phyloP scores from a whole-genome alignment of 2,797 vertebrate species.

The Clamator glandarius region DNA sequence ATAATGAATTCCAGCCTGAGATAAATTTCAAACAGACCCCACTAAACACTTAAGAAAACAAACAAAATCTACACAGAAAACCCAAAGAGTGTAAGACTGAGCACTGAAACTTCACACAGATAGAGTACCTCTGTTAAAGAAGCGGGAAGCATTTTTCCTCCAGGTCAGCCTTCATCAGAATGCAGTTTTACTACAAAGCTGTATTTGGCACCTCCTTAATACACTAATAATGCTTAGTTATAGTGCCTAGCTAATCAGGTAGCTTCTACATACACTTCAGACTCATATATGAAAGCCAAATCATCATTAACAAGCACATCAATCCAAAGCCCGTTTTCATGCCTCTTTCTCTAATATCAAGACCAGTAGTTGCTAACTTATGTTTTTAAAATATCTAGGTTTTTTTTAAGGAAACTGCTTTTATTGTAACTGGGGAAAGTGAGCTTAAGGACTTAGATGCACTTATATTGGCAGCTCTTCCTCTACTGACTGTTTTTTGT shows the following conservation, averaged over 20 bases:
- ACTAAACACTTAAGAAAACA: neutral
- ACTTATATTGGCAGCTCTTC: neutral
- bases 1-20: neutral
- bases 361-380: neutral
- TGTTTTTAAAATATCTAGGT: neutral
- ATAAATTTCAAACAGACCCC: neutral
- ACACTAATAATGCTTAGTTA: neutral
- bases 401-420: neutral
- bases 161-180: neutral
- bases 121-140: neutral
- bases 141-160: neutral
- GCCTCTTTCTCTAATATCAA: neutral
- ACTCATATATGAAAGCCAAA: neutral
- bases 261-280: neutral
- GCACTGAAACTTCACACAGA: neutral
- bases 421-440: neutral
- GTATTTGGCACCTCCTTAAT: neutral
- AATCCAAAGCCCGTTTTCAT: neutral
- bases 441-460: neutral
- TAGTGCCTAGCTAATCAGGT: neutral
- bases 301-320: neutral
- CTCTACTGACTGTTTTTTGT: neutral
- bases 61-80: neutral
- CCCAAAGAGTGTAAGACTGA: neutral
- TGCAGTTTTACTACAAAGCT: neutral